These are phyloP conservation scores for Opisthocomus hoazin DNA, from an alignment of 2,113 vertebrate species.

Conservation along the genomic window DNA sequence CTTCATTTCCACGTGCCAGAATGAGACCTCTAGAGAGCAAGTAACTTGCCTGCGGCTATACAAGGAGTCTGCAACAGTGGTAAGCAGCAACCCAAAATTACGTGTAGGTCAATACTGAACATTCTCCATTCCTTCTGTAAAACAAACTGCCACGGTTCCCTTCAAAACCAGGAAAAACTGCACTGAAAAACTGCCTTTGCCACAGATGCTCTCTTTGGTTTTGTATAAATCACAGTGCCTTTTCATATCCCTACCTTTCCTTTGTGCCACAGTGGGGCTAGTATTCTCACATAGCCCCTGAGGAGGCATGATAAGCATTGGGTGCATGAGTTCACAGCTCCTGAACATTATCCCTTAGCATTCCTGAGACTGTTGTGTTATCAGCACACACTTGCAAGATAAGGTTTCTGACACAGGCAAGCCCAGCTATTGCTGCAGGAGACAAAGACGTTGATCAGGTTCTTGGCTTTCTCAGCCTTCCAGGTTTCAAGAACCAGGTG, in stretches of 20 bases:
- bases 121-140: not conserved
- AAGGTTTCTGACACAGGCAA: not conserved
- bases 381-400: not conserved
- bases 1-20: not conserved
- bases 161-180: not conserved
- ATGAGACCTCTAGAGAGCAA: not conserved
- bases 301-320: not conserved
- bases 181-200: not conserved
- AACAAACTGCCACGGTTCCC: not conserved
- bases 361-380: not conserved
- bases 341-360: not conserved
- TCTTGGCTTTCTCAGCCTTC: not conserved
- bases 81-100: not conserved
- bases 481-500: not conserved
- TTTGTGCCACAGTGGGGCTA: not conserved
- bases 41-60: not conserved
- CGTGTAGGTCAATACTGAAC: not conserved
- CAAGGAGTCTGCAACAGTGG: not conserved
- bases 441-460: not conserved
- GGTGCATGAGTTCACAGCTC: not conserved
- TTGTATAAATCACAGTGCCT: not conserved
- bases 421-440: not conserved
- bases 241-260: not conserved
- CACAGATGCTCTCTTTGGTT: not conserved
- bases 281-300: not conserved